A percentile compares a stretch with the other conserved stretches of the same genome.
phyloP scores from a whole-genome alignment of 2,113 vertebrate genomes.

The Oreochromis niloticus region DNA sequence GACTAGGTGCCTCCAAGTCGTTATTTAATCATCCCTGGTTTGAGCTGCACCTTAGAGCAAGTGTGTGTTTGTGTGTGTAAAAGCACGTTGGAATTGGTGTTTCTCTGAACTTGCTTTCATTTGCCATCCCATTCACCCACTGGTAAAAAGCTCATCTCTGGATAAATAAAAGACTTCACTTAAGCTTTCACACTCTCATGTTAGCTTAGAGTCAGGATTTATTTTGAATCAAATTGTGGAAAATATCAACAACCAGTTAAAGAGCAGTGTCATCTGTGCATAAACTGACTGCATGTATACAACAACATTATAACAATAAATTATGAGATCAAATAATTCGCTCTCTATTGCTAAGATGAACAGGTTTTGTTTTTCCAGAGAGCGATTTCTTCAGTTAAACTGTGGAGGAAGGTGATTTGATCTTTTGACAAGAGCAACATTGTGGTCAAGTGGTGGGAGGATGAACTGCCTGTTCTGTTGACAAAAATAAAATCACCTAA shows the following conservation, averaged over 20 bases:
- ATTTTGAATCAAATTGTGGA: neutral
- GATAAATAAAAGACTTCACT: neutral
- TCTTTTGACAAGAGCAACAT: neutral
- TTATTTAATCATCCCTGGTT: too few relatives aligned
- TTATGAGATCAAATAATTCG: neutral
- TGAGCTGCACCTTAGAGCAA: too few relatives aligned
- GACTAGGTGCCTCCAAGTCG: too few relatives aligned
- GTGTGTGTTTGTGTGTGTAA: too few relatives aligned
- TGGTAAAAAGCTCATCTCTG: too few relatives aligned
- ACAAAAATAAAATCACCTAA: neutral
- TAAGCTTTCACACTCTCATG: neutral
- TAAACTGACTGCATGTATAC: neutral
- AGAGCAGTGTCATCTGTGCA: neutral
- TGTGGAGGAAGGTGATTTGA: neutral
- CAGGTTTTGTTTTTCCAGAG: neutral
- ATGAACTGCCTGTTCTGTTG: neutral
- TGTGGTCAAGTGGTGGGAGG: neutral
- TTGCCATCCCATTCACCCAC: too few relatives aligned
- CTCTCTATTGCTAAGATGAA: neutral
- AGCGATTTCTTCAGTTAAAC: neutral
- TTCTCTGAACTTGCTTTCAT: too few relatives aligned
- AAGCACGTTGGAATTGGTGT: too few relatives aligned
- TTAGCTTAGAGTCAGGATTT: neutral
- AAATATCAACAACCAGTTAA: neutral
- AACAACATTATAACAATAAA: neutral